Evolutionary conservation across 2,113 vertebrate species (phyloP), one percentile per base, ranked within the genome.

Genomic region (Chaetorhynchus papuensis): DNA sequence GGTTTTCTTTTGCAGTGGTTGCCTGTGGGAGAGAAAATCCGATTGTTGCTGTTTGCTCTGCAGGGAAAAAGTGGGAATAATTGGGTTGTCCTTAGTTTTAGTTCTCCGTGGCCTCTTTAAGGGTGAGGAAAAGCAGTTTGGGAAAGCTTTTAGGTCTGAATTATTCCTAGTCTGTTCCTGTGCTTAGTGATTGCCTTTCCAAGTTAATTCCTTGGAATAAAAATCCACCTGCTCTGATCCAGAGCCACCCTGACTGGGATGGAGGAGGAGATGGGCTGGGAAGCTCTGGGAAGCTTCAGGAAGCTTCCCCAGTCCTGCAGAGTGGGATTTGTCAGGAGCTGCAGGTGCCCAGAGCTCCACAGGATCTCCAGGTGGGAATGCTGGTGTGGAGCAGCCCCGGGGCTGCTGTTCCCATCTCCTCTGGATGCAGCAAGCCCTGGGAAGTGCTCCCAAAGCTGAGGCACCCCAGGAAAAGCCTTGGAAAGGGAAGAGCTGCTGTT

Each of bases 381-480:
- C 0, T 21, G 37, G 1, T 13, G 45, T 14, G 44, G 27, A 70
- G 37, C 59, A 39, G 35, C 24, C 30, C 21, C 0, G 3, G 7
- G 44, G 11, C 14, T 64, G 18, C 3, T 23, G 23, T 14, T 63
- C 5, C 47, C 37, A 8, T 41, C 0, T 0, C 8, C 7, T n/a
- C 44, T 80, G 75, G 63, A 33, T 33, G 13, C 47, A 44, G 6
- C 10, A 50, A 87, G 50, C 27, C 37, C n/a, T n/a, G 1, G 1
- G 1, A 17, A 50, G 30, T 28, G 84, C 45, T 59, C 11, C 9
- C n/a, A 20, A 19, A 64, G 50, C 82, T 56, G 39, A 30, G 39
- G 27, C 37, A 52, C 5, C 19, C n/a, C 54, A 17, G 41, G 75
- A 50, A 11, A 33, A 39, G 45, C 22, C 0, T 33, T 74, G 26